These are phyloP conservation scores for Eumaeus atala DNA, from an alignment of 1,140 invertebrate species.

Conservation along the genomic window DNA sequence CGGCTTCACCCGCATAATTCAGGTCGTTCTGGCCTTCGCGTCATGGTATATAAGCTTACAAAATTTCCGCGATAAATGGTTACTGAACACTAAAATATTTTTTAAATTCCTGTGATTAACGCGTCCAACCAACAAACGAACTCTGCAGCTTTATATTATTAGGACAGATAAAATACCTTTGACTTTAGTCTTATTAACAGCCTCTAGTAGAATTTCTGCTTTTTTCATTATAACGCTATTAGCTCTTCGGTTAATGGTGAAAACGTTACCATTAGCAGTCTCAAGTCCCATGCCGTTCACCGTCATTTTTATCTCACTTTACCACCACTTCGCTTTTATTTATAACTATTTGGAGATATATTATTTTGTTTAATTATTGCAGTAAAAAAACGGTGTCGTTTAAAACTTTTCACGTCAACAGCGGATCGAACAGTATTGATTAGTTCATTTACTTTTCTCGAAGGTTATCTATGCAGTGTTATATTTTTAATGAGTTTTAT, in stretches of 20 bases:
- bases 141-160: too few relatives aligned
- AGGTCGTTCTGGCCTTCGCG: too few relatives aligned
- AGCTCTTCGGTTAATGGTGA: conserved; percentile 33
- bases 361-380: too few relatives aligned
- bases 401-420: background rate
- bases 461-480: too few relatives aligned
- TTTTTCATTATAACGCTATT: conserved; percentile 47
- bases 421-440: background rate
- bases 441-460: background rate
- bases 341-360: background rate
- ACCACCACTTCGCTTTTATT: background rate
- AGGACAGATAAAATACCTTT: background rate
- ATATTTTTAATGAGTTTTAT: too few relatives aligned
- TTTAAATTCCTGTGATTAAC: too few relatives aligned
- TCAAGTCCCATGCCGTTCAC: background rate
- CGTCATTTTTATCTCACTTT: background rate
- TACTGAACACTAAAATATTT: too few relatives aligned
- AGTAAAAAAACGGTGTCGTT: too few relatives aligned
- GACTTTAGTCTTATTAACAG: conserved; percentile 43
- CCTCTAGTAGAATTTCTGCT: conserved; percentile 52
- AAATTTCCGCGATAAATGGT: too few relatives aligned
- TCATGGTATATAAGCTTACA: too few relatives aligned
- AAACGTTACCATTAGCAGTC: conserved; percentile 32
- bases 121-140: too few relatives aligned
- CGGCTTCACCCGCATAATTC: too few relatives aligned